Base-by-base conservation (phyloP, 2,113 vertebrate species). In the Oryzias javanicus region DNA sequence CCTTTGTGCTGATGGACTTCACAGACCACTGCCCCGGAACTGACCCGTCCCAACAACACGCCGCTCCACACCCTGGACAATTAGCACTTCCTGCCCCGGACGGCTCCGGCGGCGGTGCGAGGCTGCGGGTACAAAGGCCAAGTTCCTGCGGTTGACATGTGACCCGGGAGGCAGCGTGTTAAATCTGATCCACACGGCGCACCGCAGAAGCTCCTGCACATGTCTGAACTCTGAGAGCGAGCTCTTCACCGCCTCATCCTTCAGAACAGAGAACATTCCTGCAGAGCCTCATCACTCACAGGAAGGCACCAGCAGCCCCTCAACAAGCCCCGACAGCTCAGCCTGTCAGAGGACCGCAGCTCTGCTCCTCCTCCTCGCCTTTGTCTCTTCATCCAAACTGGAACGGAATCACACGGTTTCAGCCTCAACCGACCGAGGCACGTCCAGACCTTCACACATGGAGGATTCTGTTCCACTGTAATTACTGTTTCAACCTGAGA, bases 251-350 rank as follows among this genome's bases (percentile, higher is more conserved):
- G 18, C 5, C 2, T 15, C 40, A 8, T 50, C 53, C 15, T 12
- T 35, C 35, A 35, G 35, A 35, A 35, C 35, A 35, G 35, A 35
- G 29, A 44, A 66, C 77, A 78, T 82, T 82, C 83, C 75, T 71
- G 50, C 35, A 40, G 42, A n/a, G 24, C n/a, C 6, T 40, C 61
- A 22, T 6, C 14, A 14, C 44, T 4, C 15, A 17, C 35, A 35
- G 35, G 35, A 35, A 35, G 35, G 35, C 35, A 35, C 8, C 20
- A 47, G 47, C 72, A 56, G 57, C 50, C 47, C 71, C 60, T 51
- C 4, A 1, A 76, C 76, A 74, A 48, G 80, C 55, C 61, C 24
- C 6, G 47, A 73, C 76, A 54, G 4, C 45, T 8, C 47, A 1
- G 25, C 25, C 25, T 27, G 25, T 27, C 25, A 27, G 4, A 27